Evolutionary conservation across 2,888 invertebrate species (phyloP), one percentile per base, ranked within the genome.

Genomic region (Operophtera brumata): DNA sequence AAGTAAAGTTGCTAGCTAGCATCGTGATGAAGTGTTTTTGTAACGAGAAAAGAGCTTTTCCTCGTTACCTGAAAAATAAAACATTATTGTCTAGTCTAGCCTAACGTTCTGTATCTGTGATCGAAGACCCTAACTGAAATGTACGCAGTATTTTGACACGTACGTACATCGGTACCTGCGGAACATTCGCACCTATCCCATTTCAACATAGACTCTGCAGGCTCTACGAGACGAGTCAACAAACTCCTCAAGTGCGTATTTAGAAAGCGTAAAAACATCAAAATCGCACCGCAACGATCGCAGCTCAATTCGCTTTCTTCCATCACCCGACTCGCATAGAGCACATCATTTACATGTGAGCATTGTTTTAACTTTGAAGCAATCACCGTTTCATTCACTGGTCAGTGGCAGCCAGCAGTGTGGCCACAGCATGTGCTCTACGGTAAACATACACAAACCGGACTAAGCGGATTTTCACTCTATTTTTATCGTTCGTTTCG

Each of bases 191-290:
- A 20, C 20, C 2, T 20, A 20, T 20, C 4, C 20, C 20, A 20
- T 20, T 20, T 4, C 20, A 20, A 20, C 20, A 20, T 4, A 20
- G 20, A 20, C 20, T 20, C 20, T 9, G 30, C 10, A 47, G 34
- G 35, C 40, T 40, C 43, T 36, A 43, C 30, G 2, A 30, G 53
- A 46, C 37, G 54, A 58, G 61, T 58, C 56, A 52, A 61, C 64
- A 69, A 65, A 67, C 68, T 71, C 69, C 64, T 30, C 64, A 65
- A 64, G 69, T 66, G 72, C 71, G 78, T 69, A 79, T 77, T 77
- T 85, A 88, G 88, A 88, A 87, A 88, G 88, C 88, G 88, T 81
- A 86, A 86, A 80, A 75, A 75, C 74, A 80, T 77, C 80, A 81
- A 84, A 84, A 83, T 82, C 71, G 67, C 76, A 65, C 66, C 58